A percentile compares a stretch with the other conserved stretches of the same genome.
Evolutionary conservation across 64 coral and sea anemone genomes (phyloP).

Genomic region (Porites australiensis): DNA sequence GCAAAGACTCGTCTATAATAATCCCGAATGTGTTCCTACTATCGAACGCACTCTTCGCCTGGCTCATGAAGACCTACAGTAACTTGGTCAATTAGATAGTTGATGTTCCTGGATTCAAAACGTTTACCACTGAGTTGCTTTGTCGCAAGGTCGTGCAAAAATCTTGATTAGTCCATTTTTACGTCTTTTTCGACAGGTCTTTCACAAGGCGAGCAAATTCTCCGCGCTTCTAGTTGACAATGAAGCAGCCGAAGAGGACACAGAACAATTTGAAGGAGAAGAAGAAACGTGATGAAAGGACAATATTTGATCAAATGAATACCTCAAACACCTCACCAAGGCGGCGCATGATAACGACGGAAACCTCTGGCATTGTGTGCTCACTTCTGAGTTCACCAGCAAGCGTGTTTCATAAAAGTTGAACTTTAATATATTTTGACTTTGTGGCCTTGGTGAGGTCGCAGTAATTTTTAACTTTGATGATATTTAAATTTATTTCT

Average conservation of each 20-base stretch:
- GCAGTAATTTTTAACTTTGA: background rate
- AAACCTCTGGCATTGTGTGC: background rate
- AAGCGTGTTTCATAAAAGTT: slow-evolving; percentile 8
- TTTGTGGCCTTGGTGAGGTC: background rate
- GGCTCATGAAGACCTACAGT: too few species aligned
- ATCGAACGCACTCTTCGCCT: too few species aligned
- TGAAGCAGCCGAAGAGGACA: slow-evolving; percentile 40
- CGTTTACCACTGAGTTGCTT: too few species aligned
- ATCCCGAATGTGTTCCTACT: too few species aligned
- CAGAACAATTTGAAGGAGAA: slow-evolving; percentile 32
- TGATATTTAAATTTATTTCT: slow-evolving; percentile 7
- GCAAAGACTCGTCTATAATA: too few species aligned
- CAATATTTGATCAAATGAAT: background rate
- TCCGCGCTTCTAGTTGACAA: slow-evolving; percentile 74
- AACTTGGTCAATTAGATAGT: too few species aligned
- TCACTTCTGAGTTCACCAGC: background rate
- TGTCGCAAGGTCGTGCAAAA: too few species aligned
- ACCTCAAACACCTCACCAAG: background rate
- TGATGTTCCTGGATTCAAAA: too few species aligned
- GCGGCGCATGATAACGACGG: background rate
- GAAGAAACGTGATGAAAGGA: background rate
- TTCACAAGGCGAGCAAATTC: slow-evolving; percentile 81
- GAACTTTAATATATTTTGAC: slow-evolving; percentile 51
- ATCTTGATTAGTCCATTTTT: too few species aligned
- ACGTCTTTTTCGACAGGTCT: slow-evolving; percentile 65